Evolutionary conservation across 2,888 invertebrate genomes (phyloP).

Genomic region (Drosophila aldrichi): DNA sequence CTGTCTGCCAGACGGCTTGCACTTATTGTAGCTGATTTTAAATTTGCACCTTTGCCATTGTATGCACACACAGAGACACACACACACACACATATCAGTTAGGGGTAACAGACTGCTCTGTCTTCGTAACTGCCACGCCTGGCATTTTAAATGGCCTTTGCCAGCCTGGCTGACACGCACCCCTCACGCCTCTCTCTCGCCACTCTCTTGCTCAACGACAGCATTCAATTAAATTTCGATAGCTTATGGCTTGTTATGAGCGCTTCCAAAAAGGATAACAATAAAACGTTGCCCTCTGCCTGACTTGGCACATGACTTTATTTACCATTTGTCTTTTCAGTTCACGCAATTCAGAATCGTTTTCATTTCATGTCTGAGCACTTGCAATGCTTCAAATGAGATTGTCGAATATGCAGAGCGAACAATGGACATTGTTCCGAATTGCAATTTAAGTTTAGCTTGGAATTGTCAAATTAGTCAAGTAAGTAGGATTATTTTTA

Average conservation of each 20-base stretch:
- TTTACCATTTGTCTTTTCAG: background rate
- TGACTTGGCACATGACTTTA: background rate
- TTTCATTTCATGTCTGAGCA: background rate
- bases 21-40: constrained; percentile 56
- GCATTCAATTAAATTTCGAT: constrained; percentile 33
- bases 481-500: no score
- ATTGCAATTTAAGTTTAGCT: no score
- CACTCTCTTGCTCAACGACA: constrained; percentile 15
- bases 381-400: background rate
- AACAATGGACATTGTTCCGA: no score
- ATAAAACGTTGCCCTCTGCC: background rate
- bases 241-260: constrained; percentile 8
- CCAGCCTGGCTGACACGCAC: constrained; percentile 9
- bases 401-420: background rate
- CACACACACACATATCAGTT: constrained; percentile 12
- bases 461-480: no score
- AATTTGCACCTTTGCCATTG: constrained; percentile 50
- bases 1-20: constrained; percentile 22
- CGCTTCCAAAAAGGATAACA: background rate
- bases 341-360: background rate
- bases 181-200: background rate
- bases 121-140: constrained; percentile 14
- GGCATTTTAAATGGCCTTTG: constrained; percentile 20
- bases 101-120: background rate
- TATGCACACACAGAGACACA: background rate